Evolutionary conservation across 2,888 invertebrate genomes (phyloP).

Genomic region (Nomada lathburiana): DNA sequence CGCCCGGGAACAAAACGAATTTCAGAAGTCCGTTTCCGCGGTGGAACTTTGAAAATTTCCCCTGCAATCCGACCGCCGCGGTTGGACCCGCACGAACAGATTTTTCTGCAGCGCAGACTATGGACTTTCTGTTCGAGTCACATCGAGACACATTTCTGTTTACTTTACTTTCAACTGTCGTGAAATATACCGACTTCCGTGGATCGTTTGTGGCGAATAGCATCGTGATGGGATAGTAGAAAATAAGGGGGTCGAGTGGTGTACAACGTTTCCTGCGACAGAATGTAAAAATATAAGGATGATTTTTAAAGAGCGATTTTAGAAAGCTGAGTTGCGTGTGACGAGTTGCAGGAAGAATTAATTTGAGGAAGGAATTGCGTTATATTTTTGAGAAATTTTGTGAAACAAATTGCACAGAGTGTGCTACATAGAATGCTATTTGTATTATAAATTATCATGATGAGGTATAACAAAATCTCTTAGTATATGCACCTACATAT

Average conservation of each 20-base stretch:
- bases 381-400: too few relatives aligned
- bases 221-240: constrained; percentile 1
- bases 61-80: background rate
- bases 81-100: constrained; percentile 23
- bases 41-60: constrained; percentile 53
- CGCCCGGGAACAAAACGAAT: constrained; percentile 49
- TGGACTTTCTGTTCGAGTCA: constrained; percentile 10
- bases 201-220: constrained; percentile 8
- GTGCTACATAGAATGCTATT: too few relatives aligned
- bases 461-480: too few relatives aligned
- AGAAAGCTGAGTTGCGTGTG: too few relatives aligned
- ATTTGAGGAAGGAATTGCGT: too few relatives aligned
- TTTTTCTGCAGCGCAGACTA: constrained; percentile 28
- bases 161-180: constrained; percentile 33
- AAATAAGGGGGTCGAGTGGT: background rate
- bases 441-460: too few relatives aligned
- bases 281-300: background rate
- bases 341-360: too few relatives aligned
- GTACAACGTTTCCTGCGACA: too few relatives aligned
- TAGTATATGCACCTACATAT: too few relatives aligned
- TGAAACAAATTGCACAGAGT: too few relatives aligned
- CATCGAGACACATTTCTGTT: constrained; percentile 35
- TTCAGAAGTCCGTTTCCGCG: constrained; percentile 35
- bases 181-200: constrained; percentile 46
- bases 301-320: too few relatives aligned